phyloP scores from a whole-genome alignment of 2,113 vertebrate genomes.

The Sigmodon hispidus region DNA sequence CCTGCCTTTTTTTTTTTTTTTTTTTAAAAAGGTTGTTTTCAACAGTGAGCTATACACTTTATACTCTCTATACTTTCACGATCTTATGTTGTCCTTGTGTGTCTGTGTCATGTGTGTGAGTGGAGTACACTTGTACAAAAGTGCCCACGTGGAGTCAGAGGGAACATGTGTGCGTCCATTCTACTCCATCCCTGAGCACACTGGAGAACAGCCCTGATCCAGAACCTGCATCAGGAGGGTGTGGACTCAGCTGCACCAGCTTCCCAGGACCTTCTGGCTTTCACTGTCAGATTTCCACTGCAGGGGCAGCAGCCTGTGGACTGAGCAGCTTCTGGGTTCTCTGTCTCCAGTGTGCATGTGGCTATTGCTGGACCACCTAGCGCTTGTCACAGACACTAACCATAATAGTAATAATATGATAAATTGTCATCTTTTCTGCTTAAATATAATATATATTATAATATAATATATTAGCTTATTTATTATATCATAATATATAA shows the following conservation, averaged over 20 bases:
- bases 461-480: too few relatives aligned
- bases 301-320: not conserved
- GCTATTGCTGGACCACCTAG: not conserved
- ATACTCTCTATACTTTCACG: not conserved
- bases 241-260: not conserved
- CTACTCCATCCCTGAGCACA: not conserved
- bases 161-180: not conserved
- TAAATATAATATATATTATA: too few relatives aligned
- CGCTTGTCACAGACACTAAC: not conserved
- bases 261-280: not conserved
- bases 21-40: not conserved
- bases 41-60: too few relatives aligned
- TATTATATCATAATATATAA: too few relatives aligned
- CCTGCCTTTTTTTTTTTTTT: too few relatives aligned
- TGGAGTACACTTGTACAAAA: not conserved
- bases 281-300: not conserved
- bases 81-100: too few relatives aligned
- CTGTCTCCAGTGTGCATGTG: not conserved
- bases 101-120: too few relatives aligned
- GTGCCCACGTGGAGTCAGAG: not conserved
- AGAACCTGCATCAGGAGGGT: not conserved
- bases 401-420: not conserved
- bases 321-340: not conserved
- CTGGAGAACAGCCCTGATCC: not conserved
- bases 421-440: not conserved